Evolutionary conservation across 2,888 invertebrate genomes (phyloP).

Genomic region (Xylota segnis): DNA sequence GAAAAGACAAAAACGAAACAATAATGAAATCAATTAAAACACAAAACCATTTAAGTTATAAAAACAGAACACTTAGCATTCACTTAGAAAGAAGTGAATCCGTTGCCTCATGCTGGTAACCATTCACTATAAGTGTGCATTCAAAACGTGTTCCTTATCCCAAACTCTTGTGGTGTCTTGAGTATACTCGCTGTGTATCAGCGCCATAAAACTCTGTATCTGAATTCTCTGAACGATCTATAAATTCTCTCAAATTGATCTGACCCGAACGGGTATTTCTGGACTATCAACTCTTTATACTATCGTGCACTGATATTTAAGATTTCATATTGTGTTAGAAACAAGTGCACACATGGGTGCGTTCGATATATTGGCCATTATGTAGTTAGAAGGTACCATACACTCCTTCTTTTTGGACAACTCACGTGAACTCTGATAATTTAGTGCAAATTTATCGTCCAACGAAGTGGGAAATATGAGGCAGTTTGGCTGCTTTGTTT

Average conservation of each 20-base stretch:
- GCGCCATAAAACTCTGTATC: conserved; percentile 57
- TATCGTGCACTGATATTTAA: conserved; percentile 55
- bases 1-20: neutral
- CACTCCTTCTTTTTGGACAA: conserved; percentile 23
- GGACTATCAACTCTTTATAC: conserved; percentile 48
- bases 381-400: conserved; percentile 9
- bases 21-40: conserved; percentile 51
- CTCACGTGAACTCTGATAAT: conserved; percentile 29
- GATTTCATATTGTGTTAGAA: conserved; percentile 19
- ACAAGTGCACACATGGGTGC: conserved; percentile 42
- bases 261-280: conserved; percentile 65
- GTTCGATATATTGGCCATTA: conserved; percentile 9
- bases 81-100: conserved; percentile 32
- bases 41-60: conserved; percentile 33
- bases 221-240: conserved; percentile 58
- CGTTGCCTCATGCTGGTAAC: conserved; percentile 14
- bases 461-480: conserved; percentile 10
- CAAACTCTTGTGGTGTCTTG: conserved; percentile 17
- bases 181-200: conserved; percentile 26
- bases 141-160: conserved; percentile 52
- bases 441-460: conserved; percentile 32
- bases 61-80: conserved; percentile 41
- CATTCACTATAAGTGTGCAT: conserved; percentile 40
- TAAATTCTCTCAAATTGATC: conserved; percentile 68
- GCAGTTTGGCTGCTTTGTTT: neutral